phyloP scores from a whole-genome alignment of 2,888 invertebrate genomes.

The Acanthococcus lagerstroemiae region DNA sequence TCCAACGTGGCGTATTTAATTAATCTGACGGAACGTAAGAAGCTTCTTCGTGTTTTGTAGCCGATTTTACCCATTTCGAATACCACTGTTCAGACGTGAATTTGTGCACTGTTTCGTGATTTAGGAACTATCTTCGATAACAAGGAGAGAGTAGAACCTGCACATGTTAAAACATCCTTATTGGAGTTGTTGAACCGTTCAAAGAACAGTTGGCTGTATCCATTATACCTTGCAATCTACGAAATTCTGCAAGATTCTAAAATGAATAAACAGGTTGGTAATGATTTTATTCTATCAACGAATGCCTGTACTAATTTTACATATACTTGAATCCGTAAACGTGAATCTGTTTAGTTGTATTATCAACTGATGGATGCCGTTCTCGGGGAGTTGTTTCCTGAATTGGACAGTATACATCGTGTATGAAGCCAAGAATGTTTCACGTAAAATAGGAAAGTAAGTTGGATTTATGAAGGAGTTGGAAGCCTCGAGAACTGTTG shows the following conservation, averaged over 20 bases:
- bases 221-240: slow-evolving; percentile 18
- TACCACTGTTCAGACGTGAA: too few species aligned
- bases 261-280: slow-evolving; percentile 49
- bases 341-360: slow-evolving; percentile 44
- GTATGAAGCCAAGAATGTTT: too few species aligned
- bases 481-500: too few species aligned
- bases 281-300: too few species aligned
- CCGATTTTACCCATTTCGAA: too few species aligned
- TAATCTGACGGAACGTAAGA: background rate
- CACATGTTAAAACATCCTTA: background rate
- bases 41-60: too few species aligned
- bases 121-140: slow-evolving; percentile 11
- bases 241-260: slow-evolving; percentile 46
- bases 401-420: too few species aligned
- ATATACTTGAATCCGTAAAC: background rate
- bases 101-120: background rate
- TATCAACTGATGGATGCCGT: slow-evolving; percentile 70
- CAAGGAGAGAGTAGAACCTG: background rate
- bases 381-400: slow-evolving; percentile 65
- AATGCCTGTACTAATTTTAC: background rate
- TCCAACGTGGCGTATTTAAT: background rate
- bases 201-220: slow-evolving; percentile 39
- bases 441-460: too few species aligned
- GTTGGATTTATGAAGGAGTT: too few species aligned
- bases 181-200: slow-evolving; percentile 35